phyloP scores from a whole-genome alignment of 1,140 invertebrate species.

The Bombus confusus region DNA sequence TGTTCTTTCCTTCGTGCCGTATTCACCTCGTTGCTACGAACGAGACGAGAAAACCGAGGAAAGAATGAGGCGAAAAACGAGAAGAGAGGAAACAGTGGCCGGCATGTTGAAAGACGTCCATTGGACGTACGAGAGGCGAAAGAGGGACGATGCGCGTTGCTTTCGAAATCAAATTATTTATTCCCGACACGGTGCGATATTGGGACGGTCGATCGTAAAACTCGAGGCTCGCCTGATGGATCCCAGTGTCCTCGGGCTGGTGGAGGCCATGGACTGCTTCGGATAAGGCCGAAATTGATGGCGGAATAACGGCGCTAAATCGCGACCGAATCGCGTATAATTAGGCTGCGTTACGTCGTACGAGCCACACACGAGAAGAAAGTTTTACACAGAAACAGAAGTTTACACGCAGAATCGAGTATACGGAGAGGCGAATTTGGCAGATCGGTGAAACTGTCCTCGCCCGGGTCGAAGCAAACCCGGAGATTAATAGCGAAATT shows the following conservation, averaged over 20 bases:
- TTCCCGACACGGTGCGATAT: constrained; percentile 60
- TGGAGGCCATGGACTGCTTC: constrained; percentile 56
- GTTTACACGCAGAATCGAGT: background rate
- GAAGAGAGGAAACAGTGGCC: background rate
- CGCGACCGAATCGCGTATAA: constrained; percentile 67
- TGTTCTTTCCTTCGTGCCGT: background rate
- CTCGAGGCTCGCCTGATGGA: constrained; percentile 61
- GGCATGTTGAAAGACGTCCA: background rate
- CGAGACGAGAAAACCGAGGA: background rate
- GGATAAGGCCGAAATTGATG: constrained; percentile 70
- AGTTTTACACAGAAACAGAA: background rate
- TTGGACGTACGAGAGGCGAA: background rate
- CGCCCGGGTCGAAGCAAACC: constrained; percentile 48
- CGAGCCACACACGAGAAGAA: constrained; percentile 19
- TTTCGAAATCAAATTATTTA: constrained; percentile 70
- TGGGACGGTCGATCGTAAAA: constrained; percentile 66
- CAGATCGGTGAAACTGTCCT: constrained; percentile 15
- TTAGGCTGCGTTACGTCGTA: constrained; percentile 52
- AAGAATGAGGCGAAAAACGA: background rate
- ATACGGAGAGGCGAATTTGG: background rate
- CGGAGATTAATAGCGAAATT: constrained; percentile 79
- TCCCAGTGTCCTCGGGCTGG: constrained; percentile 56
- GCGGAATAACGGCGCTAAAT: constrained; percentile 67
- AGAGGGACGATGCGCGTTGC: constrained; percentile 20
- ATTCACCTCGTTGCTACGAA: background rate